phyloP scores from a whole-genome alignment of 2,888 invertebrate species.

The Caenorhabditis doughertyi region DNA sequence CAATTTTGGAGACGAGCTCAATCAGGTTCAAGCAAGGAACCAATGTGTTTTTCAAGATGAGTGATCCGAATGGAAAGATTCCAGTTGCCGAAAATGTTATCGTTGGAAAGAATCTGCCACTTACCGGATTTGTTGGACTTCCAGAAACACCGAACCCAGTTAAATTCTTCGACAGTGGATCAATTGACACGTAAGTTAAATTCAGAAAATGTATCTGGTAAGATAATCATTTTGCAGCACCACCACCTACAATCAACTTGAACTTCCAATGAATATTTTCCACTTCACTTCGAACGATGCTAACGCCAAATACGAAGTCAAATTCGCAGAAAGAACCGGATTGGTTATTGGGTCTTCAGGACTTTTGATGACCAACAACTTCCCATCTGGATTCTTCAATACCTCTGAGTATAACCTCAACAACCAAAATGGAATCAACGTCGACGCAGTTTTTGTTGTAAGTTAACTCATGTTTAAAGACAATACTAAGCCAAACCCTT shows the following conservation, averaged over 20 bases:
- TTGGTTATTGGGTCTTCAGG: conserved; percentile 38
- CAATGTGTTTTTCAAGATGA: conserved; percentile 40
- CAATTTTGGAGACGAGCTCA: conserved; percentile 25
- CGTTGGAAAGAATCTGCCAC: conserved; percentile 4
- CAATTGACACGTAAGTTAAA: conserved; percentile 13
- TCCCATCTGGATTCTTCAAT: conserved; percentile 17
- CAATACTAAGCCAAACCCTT: neutral
- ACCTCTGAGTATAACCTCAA: conserved; percentile 17
- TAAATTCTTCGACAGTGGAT: conserved; percentile 43
- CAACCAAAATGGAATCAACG: conserved; percentile 29
- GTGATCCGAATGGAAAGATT: conserved; percentile 10
- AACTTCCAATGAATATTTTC: conserved; percentile 38
- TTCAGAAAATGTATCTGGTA: neutral
- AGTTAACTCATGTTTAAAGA: neutral
- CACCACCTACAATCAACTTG: conserved; percentile 41
- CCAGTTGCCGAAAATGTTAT: conserved; percentile 45
- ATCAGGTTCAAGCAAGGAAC: conserved; percentile 45
- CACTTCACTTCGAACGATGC: conserved; percentile 36
- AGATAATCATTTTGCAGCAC: neutral
- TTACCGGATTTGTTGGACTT: conserved; percentile 30
- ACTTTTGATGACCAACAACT: conserved; percentile 37
- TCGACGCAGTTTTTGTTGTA: conserved; percentile 27
- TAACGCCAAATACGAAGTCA: conserved; percentile 31
- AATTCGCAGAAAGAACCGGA: neutral
- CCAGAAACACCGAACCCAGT: neutral